A percentile compares a stretch with the other conserved stretches of the same genome.
Evolutionary conservation across 2,888 invertebrate genomes (phyloP).

Genomic region (Clanis bilineata): DNA sequence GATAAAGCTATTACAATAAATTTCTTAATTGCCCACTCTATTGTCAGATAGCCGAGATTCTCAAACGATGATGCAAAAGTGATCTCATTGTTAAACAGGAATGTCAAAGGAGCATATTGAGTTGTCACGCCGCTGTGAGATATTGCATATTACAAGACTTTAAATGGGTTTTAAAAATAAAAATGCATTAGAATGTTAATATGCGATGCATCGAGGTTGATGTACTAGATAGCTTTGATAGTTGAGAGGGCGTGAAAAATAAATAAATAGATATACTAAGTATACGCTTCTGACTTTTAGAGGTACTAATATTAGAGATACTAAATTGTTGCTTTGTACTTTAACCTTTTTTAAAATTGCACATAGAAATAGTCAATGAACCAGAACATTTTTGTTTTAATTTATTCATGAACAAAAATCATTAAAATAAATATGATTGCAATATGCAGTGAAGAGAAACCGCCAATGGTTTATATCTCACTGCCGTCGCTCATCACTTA

Average conservation of each 20-base stretch:
- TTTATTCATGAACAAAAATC: too few species aligned
- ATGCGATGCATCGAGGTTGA: neutral
- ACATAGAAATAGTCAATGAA: too few species aligned
- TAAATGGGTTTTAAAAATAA: conserved; percentile 13
- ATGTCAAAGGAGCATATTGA: conserved; percentile 41
- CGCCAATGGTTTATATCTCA: too few species aligned
- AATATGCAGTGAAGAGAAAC: too few species aligned
- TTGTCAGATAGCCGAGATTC: conserved; percentile 66
- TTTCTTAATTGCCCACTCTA: conserved; percentile 70
- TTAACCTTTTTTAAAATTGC: neutral
- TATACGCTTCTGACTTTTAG: neutral
- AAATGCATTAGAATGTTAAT: conserved; percentile 10
- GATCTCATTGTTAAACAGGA: conserved; percentile 58
- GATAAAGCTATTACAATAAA: conserved; percentile 71
- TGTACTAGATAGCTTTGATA: neutral
- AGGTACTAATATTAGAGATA: neutral
- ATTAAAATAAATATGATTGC: too few species aligned
- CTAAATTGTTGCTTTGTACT: neutral
- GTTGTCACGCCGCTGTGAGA: conserved; percentile 4
- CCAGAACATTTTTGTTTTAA: too few species aligned
- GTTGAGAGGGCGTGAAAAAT: neutral
- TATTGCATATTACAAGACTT: conserved; percentile 3
- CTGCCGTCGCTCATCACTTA: too few species aligned
- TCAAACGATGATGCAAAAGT: conserved; percentile 70
- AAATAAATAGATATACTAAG: neutral